A percentile compares a stretch with the other conserved stretches of the same genome.
Evolutionary conservation across 2,888 invertebrate species (phyloP).

Genomic region (Andrena praecox): DNA sequence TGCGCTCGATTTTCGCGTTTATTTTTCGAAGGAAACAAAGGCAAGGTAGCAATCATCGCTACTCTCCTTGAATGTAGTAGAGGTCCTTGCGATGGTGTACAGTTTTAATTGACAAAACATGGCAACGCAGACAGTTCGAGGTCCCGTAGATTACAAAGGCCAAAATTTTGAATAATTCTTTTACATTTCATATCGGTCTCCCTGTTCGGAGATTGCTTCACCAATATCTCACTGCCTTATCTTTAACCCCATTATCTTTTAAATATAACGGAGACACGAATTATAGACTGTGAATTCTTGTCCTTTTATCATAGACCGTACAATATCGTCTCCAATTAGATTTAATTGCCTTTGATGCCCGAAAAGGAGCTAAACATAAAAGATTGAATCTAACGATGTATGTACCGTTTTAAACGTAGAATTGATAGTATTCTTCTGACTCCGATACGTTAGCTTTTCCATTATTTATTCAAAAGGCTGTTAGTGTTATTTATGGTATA

Average conservation of each 20-base stretch:
- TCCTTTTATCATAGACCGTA: slow-evolving; percentile 38
- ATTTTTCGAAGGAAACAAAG: slow-evolving; percentile 89
- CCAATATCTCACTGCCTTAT: slow-evolving; percentile 73
- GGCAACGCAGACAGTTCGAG: slow-evolving; percentile 32
- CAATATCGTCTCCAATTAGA: slow-evolving; percentile 38
- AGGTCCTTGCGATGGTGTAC: slow-evolving; percentile 40
- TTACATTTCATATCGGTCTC: slow-evolving; percentile 60
- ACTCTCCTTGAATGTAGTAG: slow-evolving; percentile 80
- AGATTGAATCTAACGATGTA: slow-evolving; percentile 22
- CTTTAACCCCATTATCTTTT: slow-evolving; percentile 63
- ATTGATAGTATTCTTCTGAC: slow-evolving; percentile 31
- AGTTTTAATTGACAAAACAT: slow-evolving; percentile 39
- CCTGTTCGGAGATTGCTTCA: slow-evolving; percentile 57
- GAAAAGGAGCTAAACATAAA: slow-evolving; percentile 15
- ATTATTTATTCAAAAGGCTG: slow-evolving; percentile 56
- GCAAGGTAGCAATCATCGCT: slow-evolving; percentile 85
- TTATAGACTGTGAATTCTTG: slow-evolving; percentile 37
- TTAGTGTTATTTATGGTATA: slow-evolving; percentile 46
- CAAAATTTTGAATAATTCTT: slow-evolving; percentile 55
- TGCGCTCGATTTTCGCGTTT: slow-evolving; percentile 93
- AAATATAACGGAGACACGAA: slow-evolving; percentile 40
- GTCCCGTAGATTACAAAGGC: slow-evolving; percentile 67
- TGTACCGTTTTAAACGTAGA: slow-evolving; percentile 20
- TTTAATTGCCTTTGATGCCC: slow-evolving; percentile 37
- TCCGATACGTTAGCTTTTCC: slow-evolving; percentile 29